phyloP scores from a whole-genome alignment of 1,140 invertebrate species.

The Eulimnadia texana region DNA sequence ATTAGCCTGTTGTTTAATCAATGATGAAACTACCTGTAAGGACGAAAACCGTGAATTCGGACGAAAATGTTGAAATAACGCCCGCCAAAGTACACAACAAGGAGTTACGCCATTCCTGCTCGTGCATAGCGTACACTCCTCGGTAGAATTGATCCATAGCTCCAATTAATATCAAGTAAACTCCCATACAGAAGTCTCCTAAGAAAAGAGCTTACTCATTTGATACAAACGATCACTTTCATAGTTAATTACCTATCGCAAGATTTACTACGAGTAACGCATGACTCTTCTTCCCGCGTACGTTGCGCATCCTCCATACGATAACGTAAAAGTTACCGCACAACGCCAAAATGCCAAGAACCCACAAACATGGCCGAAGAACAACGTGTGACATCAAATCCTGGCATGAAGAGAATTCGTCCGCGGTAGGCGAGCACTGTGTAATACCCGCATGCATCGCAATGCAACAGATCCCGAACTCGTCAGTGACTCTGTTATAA shows the following conservation, averaged over 20 bases:
- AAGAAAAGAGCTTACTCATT: conserved; percentile 41
- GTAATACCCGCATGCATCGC: conserved; percentile 25
- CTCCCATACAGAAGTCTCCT: conserved; percentile 40
- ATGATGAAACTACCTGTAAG: conserved; percentile 29
- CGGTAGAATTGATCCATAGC: conserved; percentile 35
- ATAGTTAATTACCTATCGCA: background rate
- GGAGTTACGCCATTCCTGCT: conserved; percentile 35
- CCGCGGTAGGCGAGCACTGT: conserved; percentile 32
- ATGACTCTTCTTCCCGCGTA: conserved; percentile 22
- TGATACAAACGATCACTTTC: background rate
- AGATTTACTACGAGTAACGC: background rate
- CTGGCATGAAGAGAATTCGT: conserved; percentile 42
- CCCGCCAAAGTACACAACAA: conserved; percentile 39
- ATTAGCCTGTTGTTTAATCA: background rate
- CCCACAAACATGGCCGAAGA: conserved; percentile 43
- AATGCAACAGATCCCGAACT: conserved; percentile 39
- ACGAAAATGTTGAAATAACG: conserved; percentile 48
- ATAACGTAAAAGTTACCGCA: conserved; percentile 47
- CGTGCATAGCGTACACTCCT: conserved; percentile 37
- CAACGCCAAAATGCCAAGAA: conserved; percentile 44
- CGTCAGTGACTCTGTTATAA: conserved; percentile 26
- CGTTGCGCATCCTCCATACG: conserved; percentile 33
- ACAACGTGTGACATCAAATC: conserved; percentile 42
- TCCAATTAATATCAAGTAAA: conserved; percentile 39
- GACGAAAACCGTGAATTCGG: conserved; percentile 46